Evolutionary conservation across 2,888 invertebrate genomes (phyloP).

Genomic region (Prosopocoilus inquinatus): DNA sequence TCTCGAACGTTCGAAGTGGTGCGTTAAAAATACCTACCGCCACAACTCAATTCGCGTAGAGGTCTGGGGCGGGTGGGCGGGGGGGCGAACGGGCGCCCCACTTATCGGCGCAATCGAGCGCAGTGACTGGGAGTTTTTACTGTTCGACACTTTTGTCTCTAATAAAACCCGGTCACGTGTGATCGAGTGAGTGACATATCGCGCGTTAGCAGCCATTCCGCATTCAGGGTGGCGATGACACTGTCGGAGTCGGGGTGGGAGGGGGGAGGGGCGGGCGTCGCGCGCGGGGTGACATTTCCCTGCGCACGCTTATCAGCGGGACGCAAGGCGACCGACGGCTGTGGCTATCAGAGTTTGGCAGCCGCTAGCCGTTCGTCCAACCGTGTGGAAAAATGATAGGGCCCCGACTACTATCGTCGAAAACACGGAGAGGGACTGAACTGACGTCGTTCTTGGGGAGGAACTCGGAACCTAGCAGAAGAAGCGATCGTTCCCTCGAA

Average conservation of each 20-base stretch:
- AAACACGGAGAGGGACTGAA: constrained; percentile 7
- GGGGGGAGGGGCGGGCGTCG: constrained; percentile 26
- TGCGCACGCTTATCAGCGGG: constrained; percentile 45
- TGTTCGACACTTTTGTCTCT: constrained; percentile 43
- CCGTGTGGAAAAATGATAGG: constrained; percentile 62
- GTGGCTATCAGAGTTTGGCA: constrained; percentile 49
- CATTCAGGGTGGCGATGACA: constrained; percentile 32
- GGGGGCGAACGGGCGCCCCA: background rate
- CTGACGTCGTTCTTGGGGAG: background rate
- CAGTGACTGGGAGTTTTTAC: constrained; percentile 29
- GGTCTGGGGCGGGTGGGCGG: no score
- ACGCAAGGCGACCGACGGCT: constrained; percentile 52
- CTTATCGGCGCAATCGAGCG: constrained; percentile 33
- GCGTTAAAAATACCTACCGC: no score
- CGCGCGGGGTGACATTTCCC: constrained; percentile 38
- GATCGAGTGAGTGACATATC: constrained; percentile 51
- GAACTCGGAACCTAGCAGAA: no score
- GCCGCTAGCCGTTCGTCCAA: constrained; percentile 47
- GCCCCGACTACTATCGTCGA: constrained; percentile 28
- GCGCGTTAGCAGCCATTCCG: constrained; percentile 44
- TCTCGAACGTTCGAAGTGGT: no score
- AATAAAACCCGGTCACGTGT: constrained; percentile 50
- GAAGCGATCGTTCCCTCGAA: no score
- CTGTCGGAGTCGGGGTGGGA: constrained; percentile 16
- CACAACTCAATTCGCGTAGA: no score